phyloP scores from a whole-genome alignment of 2,888 invertebrate genomes.

The Hirtodrosophila alboralis region DNA sequence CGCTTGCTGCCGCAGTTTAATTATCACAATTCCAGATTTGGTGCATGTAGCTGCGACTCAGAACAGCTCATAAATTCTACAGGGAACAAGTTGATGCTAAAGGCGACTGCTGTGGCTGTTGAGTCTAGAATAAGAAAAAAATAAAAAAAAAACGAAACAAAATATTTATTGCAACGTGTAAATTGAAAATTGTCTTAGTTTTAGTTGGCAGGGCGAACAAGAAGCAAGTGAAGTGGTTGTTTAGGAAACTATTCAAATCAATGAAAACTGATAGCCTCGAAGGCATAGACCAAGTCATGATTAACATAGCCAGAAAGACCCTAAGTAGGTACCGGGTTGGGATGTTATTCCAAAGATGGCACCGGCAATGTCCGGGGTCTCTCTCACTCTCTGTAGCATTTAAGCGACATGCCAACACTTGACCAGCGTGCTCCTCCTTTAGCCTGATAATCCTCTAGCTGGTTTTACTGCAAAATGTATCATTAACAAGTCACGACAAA shows the following conservation, averaged over 20 bases:
- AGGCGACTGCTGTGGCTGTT: slow-evolving; percentile 41
- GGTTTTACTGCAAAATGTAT: slow-evolving; percentile 64
- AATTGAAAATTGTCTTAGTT: slow-evolving; percentile 66
- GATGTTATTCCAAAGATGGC: slow-evolving; percentile 65
- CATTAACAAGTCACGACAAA: slow-evolving; percentile 83
- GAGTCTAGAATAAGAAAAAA: slow-evolving; percentile 1
- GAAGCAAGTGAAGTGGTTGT: slow-evolving; percentile 14
- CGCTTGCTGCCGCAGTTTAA: slow-evolving; percentile 64
- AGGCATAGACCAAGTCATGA: slow-evolving; percentile 66
- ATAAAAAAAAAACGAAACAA: slow-evolving; percentile 3
- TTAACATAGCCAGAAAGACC: slow-evolving; percentile 67
- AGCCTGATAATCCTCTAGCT: not conserved
- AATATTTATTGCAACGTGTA: slow-evolving; percentile 59
- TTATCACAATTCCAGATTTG: slow-evolving; percentile 68
- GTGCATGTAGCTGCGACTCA: slow-evolving; percentile 37
- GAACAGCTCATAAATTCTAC: slow-evolving; percentile 66
- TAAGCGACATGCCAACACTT: slow-evolving; percentile 77
- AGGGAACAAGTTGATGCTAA: slow-evolving; percentile 60
- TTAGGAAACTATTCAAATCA: slow-evolving; percentile 72
- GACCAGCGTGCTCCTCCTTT: slow-evolving; percentile 17
- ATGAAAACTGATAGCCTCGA: slow-evolving; percentile 75
- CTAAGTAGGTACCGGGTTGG: slow-evolving; percentile 40
- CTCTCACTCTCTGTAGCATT: slow-evolving; percentile 56
- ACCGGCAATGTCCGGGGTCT: slow-evolving; percentile 46
- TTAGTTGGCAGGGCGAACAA: slow-evolving; percentile 11